Base-by-base conservation (phyloP, 2,888 invertebrate genomes). In the Nemurella pictetii region DNA sequence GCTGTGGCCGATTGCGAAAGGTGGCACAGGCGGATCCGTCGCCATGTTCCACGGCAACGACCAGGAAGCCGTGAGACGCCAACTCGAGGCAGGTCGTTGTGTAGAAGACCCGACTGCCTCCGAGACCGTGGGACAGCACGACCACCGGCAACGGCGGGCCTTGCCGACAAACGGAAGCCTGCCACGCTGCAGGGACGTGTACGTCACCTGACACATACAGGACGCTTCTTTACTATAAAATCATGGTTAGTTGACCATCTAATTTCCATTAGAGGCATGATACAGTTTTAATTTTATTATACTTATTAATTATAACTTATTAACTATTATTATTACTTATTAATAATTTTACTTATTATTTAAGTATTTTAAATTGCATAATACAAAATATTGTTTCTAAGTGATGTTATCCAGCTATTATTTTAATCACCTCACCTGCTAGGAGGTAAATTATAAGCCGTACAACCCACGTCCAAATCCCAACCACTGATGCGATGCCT, bases 51-150 rank as follows among this genome's bases (percentile, higher is more conserved):
- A 94, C 88, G n/a, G 93, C 92, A 0, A 92, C 93, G 0, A 94
- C 93, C 12, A 94, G 89, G 89, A 92, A 94, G 0, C 94, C 94
- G 87, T 93, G 91, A 30, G 94, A 94, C 0, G 94, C 94, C 84
- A 95, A 88, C 87, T 94, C 94, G 78, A 91, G 90, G 88, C 93
- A 93, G 78, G 93, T 90, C 2, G 92, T 91, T 30, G 93, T 92
- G 88, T 94, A 93, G n/a, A 93, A 90, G 84, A 93, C 93, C 86
- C 94, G 89, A 87, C 91, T 92, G 0, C 93, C 93, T 0, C 93
- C 93, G 32, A 94, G 90, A 0, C 94, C 95, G 88, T 94, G 95
- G 0, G 94, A 94, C 87, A 94, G 92, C 30, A 94, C 89, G 35
- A 94, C 88, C 27, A 94, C 92, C 74, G 94, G 94, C 85, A 93